Evolutionary conservation across 1,140 invertebrate species (phyloP).

Genomic region (Dendrolimus kikuchii): DNA sequence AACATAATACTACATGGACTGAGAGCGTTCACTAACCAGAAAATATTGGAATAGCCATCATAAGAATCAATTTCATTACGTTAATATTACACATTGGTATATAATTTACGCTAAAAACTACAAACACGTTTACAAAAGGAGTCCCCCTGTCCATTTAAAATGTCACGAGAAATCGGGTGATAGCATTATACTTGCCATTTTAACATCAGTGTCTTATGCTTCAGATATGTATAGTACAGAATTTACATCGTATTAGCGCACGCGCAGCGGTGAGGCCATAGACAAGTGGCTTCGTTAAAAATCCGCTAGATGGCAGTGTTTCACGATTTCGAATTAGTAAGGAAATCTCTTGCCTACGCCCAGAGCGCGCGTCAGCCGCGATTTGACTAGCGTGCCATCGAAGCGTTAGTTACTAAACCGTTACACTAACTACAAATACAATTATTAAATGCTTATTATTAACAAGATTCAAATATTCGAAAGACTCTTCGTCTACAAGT

Average conservation of each 20-base stretch:
- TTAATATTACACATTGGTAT: conserved; percentile 12
- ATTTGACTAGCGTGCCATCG: conserved; percentile 20
- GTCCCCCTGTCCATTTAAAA: conserved; percentile 10
- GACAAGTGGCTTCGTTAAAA: no score
- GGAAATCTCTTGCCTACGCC: no score
- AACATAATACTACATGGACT: conserved; percentile 10
- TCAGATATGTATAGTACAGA: conserved; percentile 26
- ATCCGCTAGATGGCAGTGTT: no score
- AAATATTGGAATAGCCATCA: conserved; percentile 43
- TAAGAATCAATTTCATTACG: conserved; percentile 35
- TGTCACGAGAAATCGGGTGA: no score
- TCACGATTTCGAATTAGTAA: no score
- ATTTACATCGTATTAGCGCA: no score
- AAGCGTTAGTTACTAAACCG: conserved; percentile 16
- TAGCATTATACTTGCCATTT: conserved; percentile 5
- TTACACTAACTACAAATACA: conserved; percentile 10
- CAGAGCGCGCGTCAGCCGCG: background rate
- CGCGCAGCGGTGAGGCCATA: no score
- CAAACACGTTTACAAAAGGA: conserved; percentile 23
- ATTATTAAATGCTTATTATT: conserved; percentile 30
- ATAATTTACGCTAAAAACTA: conserved; percentile 17
- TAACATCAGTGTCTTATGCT: conserved; percentile 20
- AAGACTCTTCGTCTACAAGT: no score
- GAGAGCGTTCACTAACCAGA: conserved; percentile 44
- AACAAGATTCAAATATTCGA: conserved; percentile 12